Base-by-base conservation (phyloP, 2,797 vertebrate genomes). In the Acropternis orthonyx region DNA sequence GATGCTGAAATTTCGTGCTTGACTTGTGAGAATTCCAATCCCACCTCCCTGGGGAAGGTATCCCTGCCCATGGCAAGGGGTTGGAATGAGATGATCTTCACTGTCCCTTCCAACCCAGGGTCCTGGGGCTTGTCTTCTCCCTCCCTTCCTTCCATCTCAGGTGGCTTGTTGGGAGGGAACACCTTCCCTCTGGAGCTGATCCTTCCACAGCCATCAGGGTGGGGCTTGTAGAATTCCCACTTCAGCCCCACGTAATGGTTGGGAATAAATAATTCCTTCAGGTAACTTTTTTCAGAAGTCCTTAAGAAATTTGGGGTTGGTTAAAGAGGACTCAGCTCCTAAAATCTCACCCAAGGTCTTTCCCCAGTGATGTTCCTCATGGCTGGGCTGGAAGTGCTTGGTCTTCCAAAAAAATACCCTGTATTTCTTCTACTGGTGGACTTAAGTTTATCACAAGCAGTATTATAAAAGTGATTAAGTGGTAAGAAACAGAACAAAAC, bases 301-400 rank as follows among this genome's bases (percentile, higher is more conserved):
- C 34, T 30, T 39, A 34, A 56, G 37, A 44, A 49, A 43, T 49
- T n/a, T 3, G 16, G 58, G 46, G 44, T 43, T 41, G 4, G 1
- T 4, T 36, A 26, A 54, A 37, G 56, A 78, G 46, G 21, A 32
- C 34, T 59, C 51, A 26, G 30, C 6, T 69, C n/a, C 30, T 6
- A 2, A 4, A 2, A 22, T 34, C 28, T 67, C 58, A 28, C 4
- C 39, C 2, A 1, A 16, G 39, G 1, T 14, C 65, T 37, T 71
- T 21, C 32, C 52, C 44, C 41, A 10, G 11, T 32, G 24, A 3
- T 9, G 11, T 63, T 77, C 36, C 55, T 12, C 17, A 1, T 11
- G 6, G 0, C 18, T 63, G 44, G 34, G 18, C 32, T 34, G 36
- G 22, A 44, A 51, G 28, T 30, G 49, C 28, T 46, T 15, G 43